These are phyloP conservation scores for Brachionichthys hirsutus DNA, from an alignment of 2,113 vertebrate species.

Conservation along the genomic window DNA sequence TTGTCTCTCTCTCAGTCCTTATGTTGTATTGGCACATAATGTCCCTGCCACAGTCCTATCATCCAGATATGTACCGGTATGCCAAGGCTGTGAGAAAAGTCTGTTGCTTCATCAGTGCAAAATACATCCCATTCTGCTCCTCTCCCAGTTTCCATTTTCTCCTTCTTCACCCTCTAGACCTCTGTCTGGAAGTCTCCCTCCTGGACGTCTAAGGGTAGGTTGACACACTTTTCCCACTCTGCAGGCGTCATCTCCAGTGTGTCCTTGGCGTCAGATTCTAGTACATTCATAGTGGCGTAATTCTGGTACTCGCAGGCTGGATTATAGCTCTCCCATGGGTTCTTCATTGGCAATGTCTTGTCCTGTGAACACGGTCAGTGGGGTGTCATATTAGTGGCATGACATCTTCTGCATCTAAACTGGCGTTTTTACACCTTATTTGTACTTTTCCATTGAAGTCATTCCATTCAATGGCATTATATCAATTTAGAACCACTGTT, in stretches of 20 bases:
- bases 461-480: conserved; percentile 34
- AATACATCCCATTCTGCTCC: conserved; percentile 71
- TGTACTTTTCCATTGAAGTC: conserved; percentile 21
- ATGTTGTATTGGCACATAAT: conserved; percentile 85
- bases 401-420: conserved; percentile 42
- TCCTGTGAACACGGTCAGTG: conserved; percentile 82
- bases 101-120: conserved; percentile 89
- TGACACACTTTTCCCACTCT: conserved; percentile 99
- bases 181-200: conserved; percentile 99
- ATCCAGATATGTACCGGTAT: conserved; percentile 87
- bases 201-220: conserved; percentile 96
- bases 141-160: conserved; percentile 62
- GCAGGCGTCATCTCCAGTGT: conserved; percentile 96
- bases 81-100: conserved; percentile 92
- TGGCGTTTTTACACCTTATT: conserved; percentile 5
- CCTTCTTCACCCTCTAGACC: conserved; percentile 80
- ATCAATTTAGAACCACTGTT: conserved; percentile 34
- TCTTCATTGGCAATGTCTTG: conserved; percentile 91
- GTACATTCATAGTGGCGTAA: conserved; percentile 98
- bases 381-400: conserved; percentile 58
- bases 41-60: conserved; percentile 86
- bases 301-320: conserved; percentile 96
- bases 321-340: conserved; percentile 98
- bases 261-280: conserved; percentile 94
- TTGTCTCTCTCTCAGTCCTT: conserved; percentile 57